Conservation (phyloP, 2,797 vertebrate species). For the Cryptoprocta ferox region DNA sequence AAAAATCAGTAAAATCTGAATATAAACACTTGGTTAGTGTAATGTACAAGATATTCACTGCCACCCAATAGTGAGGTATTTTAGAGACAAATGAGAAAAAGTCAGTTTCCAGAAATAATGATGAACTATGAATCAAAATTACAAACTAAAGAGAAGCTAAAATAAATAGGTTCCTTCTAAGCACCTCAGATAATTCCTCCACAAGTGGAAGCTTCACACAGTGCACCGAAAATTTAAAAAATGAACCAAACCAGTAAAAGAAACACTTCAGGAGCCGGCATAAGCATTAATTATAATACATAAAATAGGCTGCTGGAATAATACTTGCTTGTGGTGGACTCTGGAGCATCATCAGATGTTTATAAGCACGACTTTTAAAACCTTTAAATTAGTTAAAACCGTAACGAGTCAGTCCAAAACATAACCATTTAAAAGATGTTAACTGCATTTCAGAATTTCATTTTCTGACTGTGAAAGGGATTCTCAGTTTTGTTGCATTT, state of each 20-base stretch:
- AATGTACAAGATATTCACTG: slow-evolving; percentile 17
- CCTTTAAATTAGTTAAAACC: slow-evolving; percentile 6
- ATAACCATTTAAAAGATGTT: slow-evolving; percentile 24
- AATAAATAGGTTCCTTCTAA: slow-evolving; percentile 25
- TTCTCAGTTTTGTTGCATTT: slow-evolving; percentile 39
- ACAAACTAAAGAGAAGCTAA: not conserved
- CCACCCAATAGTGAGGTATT: not conserved
- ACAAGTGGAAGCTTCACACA: not conserved
- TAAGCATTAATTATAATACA: slow-evolving; percentile 25
- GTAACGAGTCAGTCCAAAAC: slow-evolving; percentile 18
- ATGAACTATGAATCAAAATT: slow-evolving; percentile 46
- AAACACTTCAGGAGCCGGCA: slow-evolving; percentile 13
- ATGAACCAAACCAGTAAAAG: slow-evolving; percentile 11
- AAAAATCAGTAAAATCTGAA: slow-evolving; percentile 22
- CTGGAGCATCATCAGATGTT: not conserved
- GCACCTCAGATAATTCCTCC: slow-evolving; percentile 14
- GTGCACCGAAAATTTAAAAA: slow-evolving; percentile 29
- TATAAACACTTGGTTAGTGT: not conserved
- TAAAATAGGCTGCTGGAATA: slow-evolving; percentile 5
- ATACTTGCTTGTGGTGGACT: not conserved
- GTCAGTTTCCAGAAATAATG: slow-evolving; percentile 21
- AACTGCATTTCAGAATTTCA: slow-evolving; percentile 52
- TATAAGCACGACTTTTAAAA: slow-evolving; percentile 36
- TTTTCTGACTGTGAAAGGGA: not conserved
- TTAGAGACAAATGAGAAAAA: slow-evolving; percentile 41